Evolutionary conservation across 2,797 vertebrate genomes (phyloP).

Genomic region (Pangasius larnaudii): DNA sequence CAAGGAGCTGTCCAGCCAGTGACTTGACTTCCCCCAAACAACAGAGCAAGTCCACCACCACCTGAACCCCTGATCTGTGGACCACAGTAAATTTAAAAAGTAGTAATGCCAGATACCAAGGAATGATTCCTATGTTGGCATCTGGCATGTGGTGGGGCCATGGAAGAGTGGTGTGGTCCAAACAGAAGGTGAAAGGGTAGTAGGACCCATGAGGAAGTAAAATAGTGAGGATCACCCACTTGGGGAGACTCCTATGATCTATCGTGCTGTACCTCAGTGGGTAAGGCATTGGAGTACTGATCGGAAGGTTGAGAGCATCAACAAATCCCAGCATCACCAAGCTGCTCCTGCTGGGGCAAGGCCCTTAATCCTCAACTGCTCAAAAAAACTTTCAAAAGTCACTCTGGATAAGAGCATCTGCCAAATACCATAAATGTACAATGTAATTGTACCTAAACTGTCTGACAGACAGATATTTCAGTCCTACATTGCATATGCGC

Average conservation of each 20-base stretch:
- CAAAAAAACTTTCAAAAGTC: background rate
- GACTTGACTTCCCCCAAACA: background rate
- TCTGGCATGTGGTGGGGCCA: background rate
- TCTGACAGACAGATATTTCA: background rate
- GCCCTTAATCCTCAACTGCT: background rate
- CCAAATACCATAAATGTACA: background rate
- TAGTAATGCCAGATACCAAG: background rate
- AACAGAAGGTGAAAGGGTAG: background rate
- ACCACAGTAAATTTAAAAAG: background rate
- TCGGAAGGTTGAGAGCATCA: background rate
- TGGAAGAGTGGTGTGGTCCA: background rate
- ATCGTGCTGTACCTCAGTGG: background rate
- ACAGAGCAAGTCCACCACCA: background rate
- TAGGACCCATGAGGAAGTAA: background rate
- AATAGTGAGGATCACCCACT: background rate
- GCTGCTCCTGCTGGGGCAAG: background rate
- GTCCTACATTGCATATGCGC: too few species aligned
- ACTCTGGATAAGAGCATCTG: background rate
- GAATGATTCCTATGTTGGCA: background rate
- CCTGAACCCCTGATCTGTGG: background rate
- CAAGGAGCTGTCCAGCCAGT: background rate
- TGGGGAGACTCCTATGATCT: background rate
- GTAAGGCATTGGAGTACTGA: background rate
- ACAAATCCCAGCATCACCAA: background rate
- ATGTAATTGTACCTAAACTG: background rate